Evolutionary conservation across 2,888 invertebrate genomes (phyloP), one percentile per base, ranked within the genome.

Genomic region (Euproctis similis): DNA sequence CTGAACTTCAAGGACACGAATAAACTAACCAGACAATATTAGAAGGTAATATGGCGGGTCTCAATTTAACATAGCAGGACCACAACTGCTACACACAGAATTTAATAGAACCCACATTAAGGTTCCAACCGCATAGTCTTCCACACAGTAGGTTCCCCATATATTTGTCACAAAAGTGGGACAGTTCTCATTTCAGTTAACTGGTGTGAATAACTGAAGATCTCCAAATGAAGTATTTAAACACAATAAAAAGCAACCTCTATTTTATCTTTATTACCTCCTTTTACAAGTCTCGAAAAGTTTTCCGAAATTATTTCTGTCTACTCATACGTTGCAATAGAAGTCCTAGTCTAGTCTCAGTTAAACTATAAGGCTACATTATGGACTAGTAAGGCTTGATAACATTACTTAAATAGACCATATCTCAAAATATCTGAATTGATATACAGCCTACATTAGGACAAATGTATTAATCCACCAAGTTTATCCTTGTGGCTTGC

Each of bases 401-500:
- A n/a, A n/a, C n/a, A n/a, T n/a, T n/a, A n/a, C n/a, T n/a, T 14
- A 14, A 14, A 14, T 4, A 14, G 4, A 14, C 6, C 26, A 37
- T 44, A 37, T 48, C 46, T 31, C 22, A 10, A 9, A 8, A 24
- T 29, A 28, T 24, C 24, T 12, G 26, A 25, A 34, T 14, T 19
- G 26, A 33, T 28, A 34, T 21, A 33, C 39, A 52, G 43, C 46
- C 28, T 34, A 39, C 30, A 41, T 41, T 42, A 38, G 55, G 49
- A 58, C 55, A 60, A 62, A 60, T 57, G 55, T 58, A 54, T 53
- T 55, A 58, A 60, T 53, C 60, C 53, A 44, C 43, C 59, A 54
- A 57, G 53, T 62, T 60, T 50, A 59, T 58, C 57, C 59, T 46
- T 53, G 51, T 36, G 54, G 55, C 53, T 46, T 42, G 51, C 42